Evolutionary conservation across 2,113 vertebrate species (phyloP).

Genomic region (Lynx canadensis): DNA sequence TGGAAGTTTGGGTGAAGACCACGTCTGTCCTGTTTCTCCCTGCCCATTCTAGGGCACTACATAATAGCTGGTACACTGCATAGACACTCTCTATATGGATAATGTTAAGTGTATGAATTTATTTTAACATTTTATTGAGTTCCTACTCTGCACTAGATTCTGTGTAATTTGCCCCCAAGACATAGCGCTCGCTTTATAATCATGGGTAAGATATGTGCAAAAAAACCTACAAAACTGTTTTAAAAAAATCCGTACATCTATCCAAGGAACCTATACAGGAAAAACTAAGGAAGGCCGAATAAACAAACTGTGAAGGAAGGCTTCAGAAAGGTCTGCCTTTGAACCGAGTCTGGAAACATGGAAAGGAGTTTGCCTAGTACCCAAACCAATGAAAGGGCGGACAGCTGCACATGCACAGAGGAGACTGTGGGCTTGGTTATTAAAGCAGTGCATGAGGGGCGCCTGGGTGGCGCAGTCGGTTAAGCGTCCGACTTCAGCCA

Average conservation of each 20-base stretch:
- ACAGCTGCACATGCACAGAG: neutral
- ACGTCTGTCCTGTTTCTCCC: neutral
- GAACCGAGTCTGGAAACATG: neutral
- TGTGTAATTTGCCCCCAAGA: neutral
- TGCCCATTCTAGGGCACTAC: neutral
- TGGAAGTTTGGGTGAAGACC: neutral
- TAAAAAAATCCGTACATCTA: neutral
- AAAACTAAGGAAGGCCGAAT: neutral
- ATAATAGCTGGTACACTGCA: neutral
- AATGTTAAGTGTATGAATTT: neutral
- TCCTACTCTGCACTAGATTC: neutral
- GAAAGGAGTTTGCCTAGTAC: neutral
- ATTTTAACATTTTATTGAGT: neutral
- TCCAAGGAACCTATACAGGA: neutral
- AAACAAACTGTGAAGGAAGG: neutral
- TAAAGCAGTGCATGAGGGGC: too few species aligned
- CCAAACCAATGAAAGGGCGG: neutral
- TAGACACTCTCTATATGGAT: neutral
- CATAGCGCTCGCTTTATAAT: neutral
- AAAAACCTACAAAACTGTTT: neutral
- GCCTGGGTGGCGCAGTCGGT: too few species aligned
- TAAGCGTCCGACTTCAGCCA: too few species aligned
- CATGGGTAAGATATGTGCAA: neutral
- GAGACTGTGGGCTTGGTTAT: neutral
- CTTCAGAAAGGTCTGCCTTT: neutral